A percentile compares a stretch with the other conserved stretches of the same genome.
phyloP scores from a whole-genome alignment of 2,888 invertebrate genomes.

The Laothoe populi region DNA sequence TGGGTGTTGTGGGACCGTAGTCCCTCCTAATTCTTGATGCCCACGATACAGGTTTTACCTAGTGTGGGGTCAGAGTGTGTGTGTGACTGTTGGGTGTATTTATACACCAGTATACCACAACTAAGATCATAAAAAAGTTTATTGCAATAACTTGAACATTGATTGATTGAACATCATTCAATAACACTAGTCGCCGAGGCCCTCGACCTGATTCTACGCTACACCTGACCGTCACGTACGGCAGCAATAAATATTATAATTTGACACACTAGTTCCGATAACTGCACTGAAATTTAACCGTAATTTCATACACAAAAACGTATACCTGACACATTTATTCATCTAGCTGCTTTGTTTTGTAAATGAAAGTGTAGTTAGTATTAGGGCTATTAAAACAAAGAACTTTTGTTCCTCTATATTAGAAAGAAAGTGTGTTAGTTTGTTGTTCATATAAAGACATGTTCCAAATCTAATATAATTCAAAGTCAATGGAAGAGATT shows the following conservation, averaged over 20 bases:
- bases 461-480: neutral
- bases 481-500: neutral
- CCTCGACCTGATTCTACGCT: slow-evolving; percentile 59
- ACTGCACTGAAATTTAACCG: slow-evolving; percentile 47
- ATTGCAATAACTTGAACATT: neutral
- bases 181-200: slow-evolving; percentile 31
- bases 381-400: neutral
- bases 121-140: neutral
- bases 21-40: too few relatives aligned
- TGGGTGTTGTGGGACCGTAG: too few relatives aligned
- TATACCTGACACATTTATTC: slow-evolving; percentile 34
- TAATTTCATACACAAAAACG: slow-evolving; percentile 41
- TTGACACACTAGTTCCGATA: slow-evolving; percentile 63
- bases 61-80: too few relatives aligned
- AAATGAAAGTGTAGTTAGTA: slow-evolving; percentile 6
- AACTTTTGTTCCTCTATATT: neutral
- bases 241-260: slow-evolving; percentile 62
- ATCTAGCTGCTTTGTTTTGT: slow-evolving; percentile 5
- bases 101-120: too few relatives aligned
- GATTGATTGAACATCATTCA: neutral
- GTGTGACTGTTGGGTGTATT: too few relatives aligned
- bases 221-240: slow-evolving; percentile 63
- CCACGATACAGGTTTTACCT: too few relatives aligned
- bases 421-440: neutral
- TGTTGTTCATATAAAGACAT: neutral